phyloP scores from a whole-genome alignment of 2,113 vertebrate genomes.

The Deroptyus accipitrinus region DNA sequence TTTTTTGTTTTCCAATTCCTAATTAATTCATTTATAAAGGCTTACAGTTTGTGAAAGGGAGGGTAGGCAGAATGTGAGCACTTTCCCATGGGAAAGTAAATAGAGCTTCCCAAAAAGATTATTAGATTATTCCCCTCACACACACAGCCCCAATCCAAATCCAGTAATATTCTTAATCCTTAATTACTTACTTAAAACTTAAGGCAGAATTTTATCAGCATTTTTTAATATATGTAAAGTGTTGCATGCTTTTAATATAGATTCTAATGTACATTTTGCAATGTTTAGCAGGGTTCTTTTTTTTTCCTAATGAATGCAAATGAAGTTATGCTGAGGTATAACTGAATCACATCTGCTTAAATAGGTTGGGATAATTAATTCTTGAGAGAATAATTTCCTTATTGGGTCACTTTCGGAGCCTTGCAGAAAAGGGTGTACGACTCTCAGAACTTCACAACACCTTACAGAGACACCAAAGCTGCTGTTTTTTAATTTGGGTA shows the following conservation, averaged over 20 bases:
- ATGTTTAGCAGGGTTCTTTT: background rate
- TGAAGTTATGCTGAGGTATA: background rate
- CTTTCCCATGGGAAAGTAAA: slow-evolving; percentile 49
- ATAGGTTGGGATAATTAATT: background rate
- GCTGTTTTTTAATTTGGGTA: background rate
- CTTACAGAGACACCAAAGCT: background rate
- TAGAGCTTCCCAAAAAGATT: background rate
- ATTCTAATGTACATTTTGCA: background rate
- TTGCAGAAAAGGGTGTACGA: background rate
- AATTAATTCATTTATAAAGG: slow-evolving; percentile 33
- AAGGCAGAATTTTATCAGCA: background rate
- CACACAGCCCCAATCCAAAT: background rate
- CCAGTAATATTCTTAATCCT: background rate
- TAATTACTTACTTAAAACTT: background rate
- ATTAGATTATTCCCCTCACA: background rate
- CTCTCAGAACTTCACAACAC: background rate
- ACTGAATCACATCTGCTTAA: background rate
- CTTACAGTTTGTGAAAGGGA: background rate
- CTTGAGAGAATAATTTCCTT: background rate
- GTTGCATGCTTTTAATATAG: background rate
- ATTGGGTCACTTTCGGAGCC: background rate
- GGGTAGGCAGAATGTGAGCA: background rate
- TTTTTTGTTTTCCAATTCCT: background rate
- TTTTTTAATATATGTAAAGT: background rate
- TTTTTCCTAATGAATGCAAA: background rate